Base-by-base conservation (phyloP, 1,140 invertebrate species). In the Potamilus streckersoni region DNA sequence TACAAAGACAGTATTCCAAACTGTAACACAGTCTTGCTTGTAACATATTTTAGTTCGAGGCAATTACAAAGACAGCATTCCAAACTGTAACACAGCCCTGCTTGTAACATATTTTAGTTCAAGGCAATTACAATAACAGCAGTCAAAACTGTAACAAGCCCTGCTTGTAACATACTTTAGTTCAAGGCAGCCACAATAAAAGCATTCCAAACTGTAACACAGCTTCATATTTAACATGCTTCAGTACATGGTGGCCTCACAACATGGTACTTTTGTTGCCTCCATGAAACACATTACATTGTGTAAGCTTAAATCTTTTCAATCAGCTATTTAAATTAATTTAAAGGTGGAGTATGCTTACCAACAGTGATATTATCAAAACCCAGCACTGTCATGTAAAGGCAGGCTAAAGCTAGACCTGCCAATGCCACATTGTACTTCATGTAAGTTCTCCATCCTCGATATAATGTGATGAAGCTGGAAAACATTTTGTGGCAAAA, bases 301-400 rank as follows among this genome's bases (percentile, higher is more conserved):
- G 20, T 2, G n/a, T 16, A 3, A 19, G 19, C 13, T 17, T n/a
- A 55, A 20, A 19, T 14, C 58, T 69, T 11, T n/a, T 20, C 31
- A 58, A 2, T 20, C 16, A 19, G 19, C 13, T 19, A 58, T 3
- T 13, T 16, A 20, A 27, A 66, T 14, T 31, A 27, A 49, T 23
- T 4, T 27, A 8, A 59, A 23, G 38, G 38, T 49, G 38, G 38
- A 49, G 38, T 49, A 49, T 49, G 59, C 80, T 74, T 71, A 89
- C 91, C 91, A 65, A 85, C 87, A 64, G 91, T 92, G 63, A 92
- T 89, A 69, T 87, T 90, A 82, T 92, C 91, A 83, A 92, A 92
- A 15, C 90, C 89, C 12, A 92, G 82, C 1, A 92, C 92, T 19
- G 92, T 92, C 90, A 92, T 90, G 78, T 91, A 92, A 3, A 92